Base-by-base conservation (phyloP, 2,113 vertebrate genomes). In the Thunnus thynnus region DNA sequence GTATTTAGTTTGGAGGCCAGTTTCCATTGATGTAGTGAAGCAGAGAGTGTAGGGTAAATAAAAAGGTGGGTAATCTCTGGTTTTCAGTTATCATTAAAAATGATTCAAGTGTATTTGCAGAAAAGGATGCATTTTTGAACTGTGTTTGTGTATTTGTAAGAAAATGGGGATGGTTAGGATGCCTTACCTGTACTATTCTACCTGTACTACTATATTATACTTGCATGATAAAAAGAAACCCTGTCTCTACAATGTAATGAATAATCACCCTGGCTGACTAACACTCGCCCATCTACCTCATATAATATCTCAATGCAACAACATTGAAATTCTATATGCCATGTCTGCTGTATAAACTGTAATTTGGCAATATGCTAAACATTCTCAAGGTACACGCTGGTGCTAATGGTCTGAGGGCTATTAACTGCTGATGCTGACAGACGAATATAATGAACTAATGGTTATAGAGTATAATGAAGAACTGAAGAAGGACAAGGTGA, bases 361-460 rank as follows among this genome's bases (percentile, higher is more conserved):
- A 76, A 69, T 76, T 72, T 55, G 47, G 73, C 47, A 17, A 32
- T 3, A 50, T 46, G 51, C 51, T 68, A 51, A 81, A 67, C 55
- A 25, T 46, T 74, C 41, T 78, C 41, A n/a, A 36, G n/a, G n/a
- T 54, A 27, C 62, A 27, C 36, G 7, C 7, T 41, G 36, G 36
- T 41, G 36, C 1, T 48, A 71, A 72, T 3, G 63, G 32, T 51
- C 50, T 50, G 44, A 58, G 72, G 25, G 50, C 41, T 20, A 62
- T 47, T 63, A 47, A 12, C 30, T 50, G 13, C 68, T 30, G n/a
- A 63, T 57, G 70, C 60, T 27, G 60, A 57, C 3, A 8, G 27
- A 62, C 30, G 22, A 73, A 73, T 16, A 7, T 65, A 62, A 89
- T 82, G 64, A 71, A 61, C 9, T 48, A 58, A 69, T 51, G 32